Evolutionary conservation across 2,888 invertebrate genomes (phyloP).

Genomic region (Torymus auratus): DNA sequence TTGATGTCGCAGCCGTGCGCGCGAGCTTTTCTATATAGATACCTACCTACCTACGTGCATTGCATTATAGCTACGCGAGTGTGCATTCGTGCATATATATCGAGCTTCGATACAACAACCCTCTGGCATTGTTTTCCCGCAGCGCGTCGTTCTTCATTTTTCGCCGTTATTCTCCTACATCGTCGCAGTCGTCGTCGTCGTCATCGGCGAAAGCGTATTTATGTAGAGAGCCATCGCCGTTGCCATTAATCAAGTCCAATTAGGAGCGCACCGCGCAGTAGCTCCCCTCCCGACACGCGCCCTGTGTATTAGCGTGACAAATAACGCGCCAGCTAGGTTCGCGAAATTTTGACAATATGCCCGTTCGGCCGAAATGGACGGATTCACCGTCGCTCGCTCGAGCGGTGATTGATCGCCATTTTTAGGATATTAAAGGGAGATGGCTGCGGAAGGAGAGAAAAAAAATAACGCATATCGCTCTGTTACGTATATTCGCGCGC

Average conservation of each 20-base stretch:
- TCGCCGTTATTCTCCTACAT: no score
- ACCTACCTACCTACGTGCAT: no score
- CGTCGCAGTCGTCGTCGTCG: no score
- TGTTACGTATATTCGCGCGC: no score
- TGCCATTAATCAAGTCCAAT: slow-evolving; percentile 52
- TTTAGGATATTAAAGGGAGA: slow-evolving; percentile 2
- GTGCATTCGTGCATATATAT: not conserved
- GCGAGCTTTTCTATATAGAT: no score
- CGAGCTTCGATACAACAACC: not conserved
- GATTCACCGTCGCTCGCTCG: no score
- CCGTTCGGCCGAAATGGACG: no score
- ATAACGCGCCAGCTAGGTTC: slow-evolving; percentile 32
- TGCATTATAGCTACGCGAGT: no score
- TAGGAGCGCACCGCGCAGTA: slow-evolving; percentile 28
- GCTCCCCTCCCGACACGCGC: not conserved
- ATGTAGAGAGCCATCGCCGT: not conserved
- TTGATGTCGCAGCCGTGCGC: no score
- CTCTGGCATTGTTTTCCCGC: not conserved
- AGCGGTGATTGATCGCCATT: not conserved
- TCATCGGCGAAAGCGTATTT: not conserved
- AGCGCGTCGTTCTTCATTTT: no score
- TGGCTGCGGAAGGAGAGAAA: no score
- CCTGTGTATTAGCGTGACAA: slow-evolving; percentile 52
- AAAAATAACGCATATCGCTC: not conserved
- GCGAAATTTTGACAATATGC: slow-evolving; percentile 46